These are phyloP conservation scores for Paralvinella palmiformis DNA, from an alignment of 1,140 invertebrate genomes.

Conservation along the genomic window DNA sequence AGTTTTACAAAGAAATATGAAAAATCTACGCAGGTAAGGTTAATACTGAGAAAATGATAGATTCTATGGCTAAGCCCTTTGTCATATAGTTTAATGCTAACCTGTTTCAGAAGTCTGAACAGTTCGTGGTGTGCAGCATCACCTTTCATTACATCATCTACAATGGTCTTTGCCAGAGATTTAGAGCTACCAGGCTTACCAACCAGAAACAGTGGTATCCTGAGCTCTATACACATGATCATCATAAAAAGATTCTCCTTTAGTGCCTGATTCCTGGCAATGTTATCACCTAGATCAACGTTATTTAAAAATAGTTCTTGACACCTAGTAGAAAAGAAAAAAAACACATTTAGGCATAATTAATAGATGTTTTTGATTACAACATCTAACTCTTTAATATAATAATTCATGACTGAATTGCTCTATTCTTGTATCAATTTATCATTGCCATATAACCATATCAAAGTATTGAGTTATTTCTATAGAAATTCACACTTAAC, in stretches of 20 bases:
- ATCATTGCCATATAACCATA: neutral
- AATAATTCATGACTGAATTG: neutral
- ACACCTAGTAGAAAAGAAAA: constrained; percentile 24
- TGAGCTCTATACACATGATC: constrained; percentile 38
- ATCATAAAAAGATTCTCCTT: constrained; percentile 46
- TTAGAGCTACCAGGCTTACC: constrained; percentile 46
- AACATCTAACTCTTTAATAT: neutral
- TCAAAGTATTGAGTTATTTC: neutral
- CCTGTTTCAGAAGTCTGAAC: constrained; percentile 35
- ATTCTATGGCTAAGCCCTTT: too few relatives aligned
- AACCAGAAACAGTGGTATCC: constrained; percentile 42
- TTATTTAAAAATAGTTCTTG: constrained; percentile 36
- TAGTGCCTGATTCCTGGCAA: constrained; percentile 40
- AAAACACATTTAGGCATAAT: neutral
- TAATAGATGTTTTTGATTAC: neutral
- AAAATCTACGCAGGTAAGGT: too few relatives aligned
- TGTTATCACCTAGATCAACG: constrained; percentile 32
- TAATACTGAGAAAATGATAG: too few relatives aligned
- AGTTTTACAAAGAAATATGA: too few relatives aligned
- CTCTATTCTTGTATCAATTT: neutral
- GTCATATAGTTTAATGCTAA: neutral
- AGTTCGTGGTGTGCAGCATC: constrained; percentile 24
- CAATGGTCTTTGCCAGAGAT: constrained; percentile 40
- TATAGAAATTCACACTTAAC: neutral
- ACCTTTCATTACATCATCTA: constrained; percentile 40